phyloP scores from a whole-genome alignment of 2,888 invertebrate species.

The Apamea monoglypha region DNA sequence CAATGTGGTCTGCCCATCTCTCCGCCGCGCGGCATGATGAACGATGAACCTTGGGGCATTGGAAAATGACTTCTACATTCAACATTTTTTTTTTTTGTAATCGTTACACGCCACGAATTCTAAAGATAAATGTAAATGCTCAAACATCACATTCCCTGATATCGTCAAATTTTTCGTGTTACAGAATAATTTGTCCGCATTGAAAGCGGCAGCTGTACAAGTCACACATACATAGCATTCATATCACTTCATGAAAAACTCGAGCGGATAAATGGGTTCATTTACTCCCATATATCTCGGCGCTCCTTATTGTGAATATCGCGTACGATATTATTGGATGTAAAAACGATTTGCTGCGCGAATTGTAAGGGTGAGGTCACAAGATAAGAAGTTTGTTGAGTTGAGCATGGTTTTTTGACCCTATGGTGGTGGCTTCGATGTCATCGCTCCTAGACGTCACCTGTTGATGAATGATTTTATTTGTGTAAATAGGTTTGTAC shows the following conservation, averaged over 20 bases:
- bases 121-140: conserved; percentile 31
- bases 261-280: conserved; percentile 58
- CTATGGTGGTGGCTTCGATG: too few relatives aligned
- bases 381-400: conserved; percentile 7
- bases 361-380: conserved; percentile 28
- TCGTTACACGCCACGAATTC: not conserved
- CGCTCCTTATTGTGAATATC: conserved; percentile 54
- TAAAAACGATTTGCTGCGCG: conserved; percentile 50
- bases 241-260: conserved; percentile 56
- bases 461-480: too few relatives aligned
- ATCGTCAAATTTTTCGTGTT: conserved; percentile 36
- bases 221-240: conserved; percentile 24
- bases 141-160: conserved; percentile 38
- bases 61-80: not conserved
- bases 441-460: not conserved
- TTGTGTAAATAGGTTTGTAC: too few relatives aligned
- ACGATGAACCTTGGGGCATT: not conserved
- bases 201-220: conserved; percentile 42
- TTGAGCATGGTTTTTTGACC: conserved; percentile 4
- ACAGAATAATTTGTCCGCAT: conserved; percentile 54
- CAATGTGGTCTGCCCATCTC: not conserved
- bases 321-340: conserved; percentile 54
- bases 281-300: conserved; percentile 49
- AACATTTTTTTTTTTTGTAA: not conserved
- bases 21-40: not conserved